Percentiles rank a stretch among this genome's conserved stretches.
Evolutionary conservation across 2,888 invertebrate species (phyloP).

Genomic region (Fragum whitleyi): DNA sequence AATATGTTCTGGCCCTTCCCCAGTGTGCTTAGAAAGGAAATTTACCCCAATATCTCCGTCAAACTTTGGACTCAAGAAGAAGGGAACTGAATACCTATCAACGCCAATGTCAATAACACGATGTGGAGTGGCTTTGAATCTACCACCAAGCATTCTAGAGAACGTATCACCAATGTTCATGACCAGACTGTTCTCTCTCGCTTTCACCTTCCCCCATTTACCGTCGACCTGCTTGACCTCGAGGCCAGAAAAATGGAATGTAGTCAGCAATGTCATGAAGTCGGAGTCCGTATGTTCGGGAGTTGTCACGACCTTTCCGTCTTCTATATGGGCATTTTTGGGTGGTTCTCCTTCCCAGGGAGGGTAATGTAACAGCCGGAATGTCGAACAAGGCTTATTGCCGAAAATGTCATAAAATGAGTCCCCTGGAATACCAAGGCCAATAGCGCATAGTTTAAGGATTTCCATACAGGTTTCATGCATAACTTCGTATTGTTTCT

Average conservation of each 20-base stretch:
- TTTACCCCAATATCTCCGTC: constrained; percentile 63
- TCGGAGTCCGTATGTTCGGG: constrained; percentile 72
- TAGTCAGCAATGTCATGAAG: constrained; percentile 66
- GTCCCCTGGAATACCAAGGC: constrained; percentile 68
- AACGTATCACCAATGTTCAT: constrained; percentile 74
- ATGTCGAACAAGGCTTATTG: constrained; percentile 69
- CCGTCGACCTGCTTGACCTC: constrained; percentile 61
- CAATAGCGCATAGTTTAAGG: constrained; percentile 64
- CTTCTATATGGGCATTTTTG: constrained; percentile 59
- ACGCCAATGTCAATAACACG: constrained; percentile 67
- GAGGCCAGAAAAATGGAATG: constrained; percentile 65
- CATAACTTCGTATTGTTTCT: constrained; percentile 62
- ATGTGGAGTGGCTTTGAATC: constrained; percentile 70
- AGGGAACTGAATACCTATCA: constrained; percentile 69
- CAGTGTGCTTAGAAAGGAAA: constrained; percentile 46
- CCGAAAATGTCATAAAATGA: constrained; percentile 67
- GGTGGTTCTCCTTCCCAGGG: constrained; percentile 62
- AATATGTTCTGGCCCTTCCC: constrained; percentile 46
- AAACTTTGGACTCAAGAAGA: constrained; percentile 68
- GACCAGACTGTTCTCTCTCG: constrained; percentile 66
- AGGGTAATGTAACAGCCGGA: constrained; percentile 72
- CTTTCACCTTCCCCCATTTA: constrained; percentile 65
- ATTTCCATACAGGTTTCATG: constrained; percentile 69
- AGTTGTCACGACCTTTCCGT: constrained; percentile 63
- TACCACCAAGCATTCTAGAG: constrained; percentile 66